Evolutionary conservation across 2,888 invertebrate genomes (phyloP).

Genomic region (Chaitophorus viminalis): DNA sequence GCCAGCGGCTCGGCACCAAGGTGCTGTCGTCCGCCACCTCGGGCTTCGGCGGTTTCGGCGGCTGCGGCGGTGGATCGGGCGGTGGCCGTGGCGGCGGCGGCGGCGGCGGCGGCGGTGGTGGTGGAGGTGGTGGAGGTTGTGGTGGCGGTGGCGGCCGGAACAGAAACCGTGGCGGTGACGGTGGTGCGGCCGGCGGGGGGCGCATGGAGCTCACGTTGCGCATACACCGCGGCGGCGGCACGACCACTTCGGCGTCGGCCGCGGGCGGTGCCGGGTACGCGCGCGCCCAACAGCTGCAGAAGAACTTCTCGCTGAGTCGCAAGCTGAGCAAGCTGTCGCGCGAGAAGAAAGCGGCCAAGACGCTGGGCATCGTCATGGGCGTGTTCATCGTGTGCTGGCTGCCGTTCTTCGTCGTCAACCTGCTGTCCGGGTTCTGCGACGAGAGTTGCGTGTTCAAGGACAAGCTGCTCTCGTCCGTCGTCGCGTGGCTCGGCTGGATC

Average conservation of each 20-base stretch:
- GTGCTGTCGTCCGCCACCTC: slow-evolving; percentile 87
- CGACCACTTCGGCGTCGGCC: slow-evolving; percentile 68
- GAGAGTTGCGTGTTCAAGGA: slow-evolving; percentile 81
- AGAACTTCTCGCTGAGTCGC: slow-evolving; percentile 91
- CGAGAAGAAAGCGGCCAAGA: slow-evolving; percentile 97
- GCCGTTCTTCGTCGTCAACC: slow-evolving; percentile 95
- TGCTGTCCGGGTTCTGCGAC: slow-evolving; percentile 88
- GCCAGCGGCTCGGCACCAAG: slow-evolving; percentile 90
- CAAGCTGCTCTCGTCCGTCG: slow-evolving; percentile 86
- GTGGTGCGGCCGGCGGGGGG: slow-evolving; percentile 89
- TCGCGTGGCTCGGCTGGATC: slow-evolving; percentile 95
- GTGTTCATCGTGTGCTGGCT: slow-evolving; percentile 97
- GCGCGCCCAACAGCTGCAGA: slow-evolving; percentile 76
- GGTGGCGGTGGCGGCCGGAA: slow-evolving; percentile 89
- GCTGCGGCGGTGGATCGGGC: slow-evolving; percentile 86
- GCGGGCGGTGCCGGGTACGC: slow-evolving; percentile 66
- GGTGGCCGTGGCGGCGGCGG: slow-evolving; percentile 90
- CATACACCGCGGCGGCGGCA: slow-evolving; percentile 87
- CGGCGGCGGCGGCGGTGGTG: slow-evolving; percentile 89
- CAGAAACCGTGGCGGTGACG: slow-evolving; percentile 89
- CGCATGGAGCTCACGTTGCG: slow-evolving; percentile 83
- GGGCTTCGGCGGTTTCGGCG: slow-evolving; percentile 87
- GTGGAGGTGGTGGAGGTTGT: slow-evolving; percentile 96
- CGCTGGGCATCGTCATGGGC: slow-evolving; percentile 95
- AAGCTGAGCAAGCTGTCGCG: slow-evolving; percentile 95